Conservation (phyloP, 2,888 invertebrate genomes). For the Phymatocera aterrima region DNA sequence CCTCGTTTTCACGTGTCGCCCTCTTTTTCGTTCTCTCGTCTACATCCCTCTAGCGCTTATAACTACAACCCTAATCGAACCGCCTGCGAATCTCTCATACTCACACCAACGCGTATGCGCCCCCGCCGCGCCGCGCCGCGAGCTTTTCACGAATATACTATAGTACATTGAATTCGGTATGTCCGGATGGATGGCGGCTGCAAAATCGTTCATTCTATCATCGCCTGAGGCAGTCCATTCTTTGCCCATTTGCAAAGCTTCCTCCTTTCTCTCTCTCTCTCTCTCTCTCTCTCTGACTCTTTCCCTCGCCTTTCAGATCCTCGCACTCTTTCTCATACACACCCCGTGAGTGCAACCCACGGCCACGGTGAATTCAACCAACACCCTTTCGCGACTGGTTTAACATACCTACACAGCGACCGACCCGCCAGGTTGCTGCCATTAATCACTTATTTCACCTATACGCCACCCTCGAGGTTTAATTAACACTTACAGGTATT, state of each 20-base stretch:
- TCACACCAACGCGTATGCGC: neutral
- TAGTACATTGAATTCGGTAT: constrained; percentile 23
- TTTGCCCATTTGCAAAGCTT: constrained; percentile 28
- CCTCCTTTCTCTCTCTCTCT: constrained; percentile 9
- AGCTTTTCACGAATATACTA: constrained; percentile 16
- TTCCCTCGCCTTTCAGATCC: too few species aligned
- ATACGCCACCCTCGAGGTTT: neutral
- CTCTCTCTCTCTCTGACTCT: neutral
- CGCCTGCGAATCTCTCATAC: constrained; percentile 40
- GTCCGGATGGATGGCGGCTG: neutral
- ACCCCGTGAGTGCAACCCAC: constrained; percentile 17
- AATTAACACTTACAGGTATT: constrained; percentile 34
- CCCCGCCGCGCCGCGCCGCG: neutral
- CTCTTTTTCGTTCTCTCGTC: neutral
- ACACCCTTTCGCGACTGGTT: constrained; percentile 13
- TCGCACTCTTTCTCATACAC: neutral
- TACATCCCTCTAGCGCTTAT: constrained; percentile 15
- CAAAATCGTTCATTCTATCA: constrained; percentile 28
- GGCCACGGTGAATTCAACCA: constrained; percentile 1
- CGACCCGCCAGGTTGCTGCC: constrained; percentile 26
- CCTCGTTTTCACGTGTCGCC: neutral
- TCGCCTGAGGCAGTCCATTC: constrained; percentile 32
- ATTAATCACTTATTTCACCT: constrained; percentile 37
- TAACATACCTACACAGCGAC: constrained; percentile 5
- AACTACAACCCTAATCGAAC: constrained; percentile 16